These are phyloP conservation scores for Vombatus ursinus DNA, from an alignment of 2,113 vertebrate species.

Conservation along the genomic window DNA sequence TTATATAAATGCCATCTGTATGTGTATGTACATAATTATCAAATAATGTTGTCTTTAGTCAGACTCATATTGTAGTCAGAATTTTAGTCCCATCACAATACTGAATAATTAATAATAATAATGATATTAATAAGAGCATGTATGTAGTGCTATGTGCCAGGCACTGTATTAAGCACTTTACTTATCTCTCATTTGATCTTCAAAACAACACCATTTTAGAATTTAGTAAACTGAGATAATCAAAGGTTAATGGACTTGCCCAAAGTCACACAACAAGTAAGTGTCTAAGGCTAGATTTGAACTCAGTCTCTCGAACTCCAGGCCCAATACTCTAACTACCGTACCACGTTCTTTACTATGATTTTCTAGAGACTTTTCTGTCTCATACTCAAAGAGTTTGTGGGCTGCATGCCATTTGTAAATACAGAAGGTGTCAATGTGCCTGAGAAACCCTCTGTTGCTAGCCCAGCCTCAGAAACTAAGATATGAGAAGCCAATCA, in stretches of 20 bases:
- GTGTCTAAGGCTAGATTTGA: background rate
- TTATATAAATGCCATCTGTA: background rate
- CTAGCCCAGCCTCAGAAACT: background rate
- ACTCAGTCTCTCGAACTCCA: background rate
- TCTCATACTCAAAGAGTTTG: background rate
- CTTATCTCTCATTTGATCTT: background rate
- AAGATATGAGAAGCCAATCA: background rate
- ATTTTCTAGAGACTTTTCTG: background rate
- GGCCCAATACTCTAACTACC: too few species aligned
- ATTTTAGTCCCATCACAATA: background rate
- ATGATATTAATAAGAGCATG: background rate
- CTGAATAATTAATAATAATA: background rate
- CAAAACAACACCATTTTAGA: background rate
- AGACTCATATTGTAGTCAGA: background rate
- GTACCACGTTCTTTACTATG: too few species aligned
- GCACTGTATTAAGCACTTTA: background rate
- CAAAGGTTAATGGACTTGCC: background rate
- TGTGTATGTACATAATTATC: background rate
- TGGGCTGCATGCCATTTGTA: background rate
- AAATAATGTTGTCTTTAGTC: background rate
- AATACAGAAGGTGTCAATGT: background rate
- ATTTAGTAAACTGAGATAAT: background rate
- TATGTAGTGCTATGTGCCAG: background rate
- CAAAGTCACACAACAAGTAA: background rate
- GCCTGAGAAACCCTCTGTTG: background rate